Evolutionary conservation across 2,888 invertebrate species (phyloP), one percentile per base, ranked within the genome.

Genomic region (Orgyia antiqua): DNA sequence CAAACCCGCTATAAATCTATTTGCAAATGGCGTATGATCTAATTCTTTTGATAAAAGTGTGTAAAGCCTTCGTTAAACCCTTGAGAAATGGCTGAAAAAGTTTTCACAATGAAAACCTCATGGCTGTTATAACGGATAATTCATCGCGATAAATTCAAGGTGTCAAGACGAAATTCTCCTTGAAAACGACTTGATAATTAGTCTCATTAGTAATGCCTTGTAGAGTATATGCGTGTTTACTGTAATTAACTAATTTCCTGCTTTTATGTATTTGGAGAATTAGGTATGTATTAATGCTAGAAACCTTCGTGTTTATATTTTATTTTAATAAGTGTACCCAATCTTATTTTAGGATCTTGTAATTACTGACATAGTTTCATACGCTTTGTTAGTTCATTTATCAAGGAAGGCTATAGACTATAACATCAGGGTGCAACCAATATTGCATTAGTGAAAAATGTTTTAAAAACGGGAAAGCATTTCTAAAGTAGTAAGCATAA

Each of bases 71-170:
- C 26, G 35, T 33, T 12, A 42, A 35, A 9, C 43, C 31, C 12
- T 45, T 51, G 52, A 51, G 46, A 57, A 56, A 52, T 41, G 34
- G 29, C 33, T 25, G 28, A 13, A 32, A 42, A 58, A 63, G 40
- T 57, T 55, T 45, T 34, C 51, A 60, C 58, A 59, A 54, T 61
- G 54, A 53, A 58, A 34, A 39, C 32, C 46, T 42, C 32, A 21
- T n/a, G n/a, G 26, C 33, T 38, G 43, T 42, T 34, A 36, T 41
- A 34, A 28, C 9, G 27, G 51, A 41, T 51, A 36, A 42, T 41
- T 52, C 42, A 46, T 29, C 1, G 25, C 25, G 33, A 31, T 41
- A 26, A 39, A n/a, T n/a, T n/a, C n/a, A n/a, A 44, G 36, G 32
- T 19, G 41, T 39, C 38, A 36, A 24, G 35, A 34, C 12, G 18